Evolutionary conservation across 2,888 invertebrate species (phyloP), one percentile per base, ranked within the genome.

Genomic region (Hemithea aestivaria): DNA sequence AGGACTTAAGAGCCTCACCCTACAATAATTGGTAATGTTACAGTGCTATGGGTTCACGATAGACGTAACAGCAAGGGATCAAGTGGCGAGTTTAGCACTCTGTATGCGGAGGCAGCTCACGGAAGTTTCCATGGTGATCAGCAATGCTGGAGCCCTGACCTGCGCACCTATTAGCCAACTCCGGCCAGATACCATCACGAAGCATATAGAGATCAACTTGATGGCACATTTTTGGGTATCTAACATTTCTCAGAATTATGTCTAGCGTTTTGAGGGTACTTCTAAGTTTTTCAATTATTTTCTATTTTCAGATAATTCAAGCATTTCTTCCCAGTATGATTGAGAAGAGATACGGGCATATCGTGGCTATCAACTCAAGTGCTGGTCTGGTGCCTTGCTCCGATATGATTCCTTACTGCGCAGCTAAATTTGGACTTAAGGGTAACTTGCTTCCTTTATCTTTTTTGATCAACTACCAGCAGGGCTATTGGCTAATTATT

Each of bases 31-130:
- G 0, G 24, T 34, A n/a, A 27, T 16, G 5, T 51, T 61, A 1
- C 56, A 85, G 85, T 73, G 80, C 38, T 75, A 69, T 44, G 87
- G 82, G 10, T 85, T 68, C 54, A 78, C 82, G 6, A 68, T 85
- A 51, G 89, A 89, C 46, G 70, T 87, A 12, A 79, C 88, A 29
- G 75, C 74, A 20, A 69, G 83, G 0, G 89, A 87, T 6, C 89
- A 78, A 27, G 89, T 88, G 1, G 56, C 62, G 0, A 66, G 76
- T 0, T 64, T 83, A 1, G 87, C 85, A 1, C 63, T 66, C 3
- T 72, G 63, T 10, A 79, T 80, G 56, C 77, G 71, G 1, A 67
- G 72, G 1, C 80, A 82, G 47, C 57, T 81, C 35, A 58, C 71
- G 0, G 85, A 84, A 24, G 78, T 87, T 1, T 71, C 84, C 0